Base-by-base conservation (phyloP, 1,140 invertebrate genomes). In the Rhagoletis pomonella region DNA sequence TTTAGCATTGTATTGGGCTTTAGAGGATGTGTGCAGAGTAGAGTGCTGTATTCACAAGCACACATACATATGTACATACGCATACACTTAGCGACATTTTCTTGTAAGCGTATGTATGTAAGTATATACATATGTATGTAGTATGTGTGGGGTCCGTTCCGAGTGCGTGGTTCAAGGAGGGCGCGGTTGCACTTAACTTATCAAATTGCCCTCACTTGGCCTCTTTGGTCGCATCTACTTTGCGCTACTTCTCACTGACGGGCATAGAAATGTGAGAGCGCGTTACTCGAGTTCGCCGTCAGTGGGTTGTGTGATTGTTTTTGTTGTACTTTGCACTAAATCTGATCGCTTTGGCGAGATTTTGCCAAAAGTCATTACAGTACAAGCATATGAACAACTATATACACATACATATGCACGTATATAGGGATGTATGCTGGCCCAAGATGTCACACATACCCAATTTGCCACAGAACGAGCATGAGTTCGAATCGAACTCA, bases 361-460 rank as follows among this genome's bases (percentile, higher is more conserved):
- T 44, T 81, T 81, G 73, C 73, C 73, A 81, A 81, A 81, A 81
- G 73, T 81, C 73, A 81, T 81, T 81, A 81, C n/a, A 58, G 7
- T 19, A 81, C 73, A 81, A 55, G 2, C 73, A 19, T 6, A 29
- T 55, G 4, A 6, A 81, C 47, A 81, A 7, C 6, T 17, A n/a
- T 29, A 4, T 6, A 67, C 19, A 67, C 64, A 19, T 9, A 39
- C 64, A 67, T 9, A 69, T 12, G 39, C 60, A 42, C 73, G 3
- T 50, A 29, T 29, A 29, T 29, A 29, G 29, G 29, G 29, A 29
- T 29, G 29, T 29, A 29, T 29, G 29, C 29, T 29, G 29, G 29
- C 29, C 19, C 42, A 55, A 12, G 17, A 44, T 47, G 17, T 47
- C 67, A 73, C 73, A 50, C 44, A 55, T 55, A 55, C 50, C 50